Conservation (phyloP, 2,888 invertebrate genomes). For the Eupsilia transversa region DNA sequence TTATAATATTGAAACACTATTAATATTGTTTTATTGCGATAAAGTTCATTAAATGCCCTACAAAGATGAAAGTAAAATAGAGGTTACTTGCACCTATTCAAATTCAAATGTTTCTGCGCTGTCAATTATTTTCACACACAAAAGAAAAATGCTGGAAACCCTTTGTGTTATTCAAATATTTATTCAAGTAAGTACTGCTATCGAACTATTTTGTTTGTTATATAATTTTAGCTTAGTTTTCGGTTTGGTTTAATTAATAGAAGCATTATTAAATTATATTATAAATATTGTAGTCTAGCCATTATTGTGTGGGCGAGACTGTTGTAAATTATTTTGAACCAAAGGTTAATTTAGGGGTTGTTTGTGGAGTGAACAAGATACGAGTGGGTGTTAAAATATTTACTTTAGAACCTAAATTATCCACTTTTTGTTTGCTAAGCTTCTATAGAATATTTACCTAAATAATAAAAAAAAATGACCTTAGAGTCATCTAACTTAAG, state of each 20-base stretch:
- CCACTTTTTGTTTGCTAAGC: conserved; percentile 1
- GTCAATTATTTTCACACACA: conserved; percentile 31
- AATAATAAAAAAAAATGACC: background rate
- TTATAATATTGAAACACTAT: too few species aligned
- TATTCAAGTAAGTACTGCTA: conserved; percentile 1
- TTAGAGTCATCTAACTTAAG: background rate
- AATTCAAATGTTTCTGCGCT: background rate
- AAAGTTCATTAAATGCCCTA: too few species aligned
- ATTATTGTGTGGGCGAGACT: conserved; percentile 1
- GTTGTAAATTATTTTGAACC: conserved; percentile 2
- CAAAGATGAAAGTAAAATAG: background rate
- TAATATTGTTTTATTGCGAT: too few species aligned
- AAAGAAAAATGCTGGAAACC: conserved; percentile 33
- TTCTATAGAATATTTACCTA: background rate
- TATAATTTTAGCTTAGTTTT: background rate
- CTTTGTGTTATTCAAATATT: conserved; percentile 27
- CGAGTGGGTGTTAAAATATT: background rate
- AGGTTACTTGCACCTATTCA: background rate
- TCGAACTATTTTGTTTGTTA: background rate
- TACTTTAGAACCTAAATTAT: background rate
- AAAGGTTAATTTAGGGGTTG: conserved; percentile 1
- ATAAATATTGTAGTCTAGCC: background rate
- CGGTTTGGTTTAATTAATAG: background rate
- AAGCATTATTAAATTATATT: background rate
- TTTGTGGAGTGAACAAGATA: background rate